Conservation (phyloP, 2,797 vertebrate genomes). For the Anas georgica region DNA sequence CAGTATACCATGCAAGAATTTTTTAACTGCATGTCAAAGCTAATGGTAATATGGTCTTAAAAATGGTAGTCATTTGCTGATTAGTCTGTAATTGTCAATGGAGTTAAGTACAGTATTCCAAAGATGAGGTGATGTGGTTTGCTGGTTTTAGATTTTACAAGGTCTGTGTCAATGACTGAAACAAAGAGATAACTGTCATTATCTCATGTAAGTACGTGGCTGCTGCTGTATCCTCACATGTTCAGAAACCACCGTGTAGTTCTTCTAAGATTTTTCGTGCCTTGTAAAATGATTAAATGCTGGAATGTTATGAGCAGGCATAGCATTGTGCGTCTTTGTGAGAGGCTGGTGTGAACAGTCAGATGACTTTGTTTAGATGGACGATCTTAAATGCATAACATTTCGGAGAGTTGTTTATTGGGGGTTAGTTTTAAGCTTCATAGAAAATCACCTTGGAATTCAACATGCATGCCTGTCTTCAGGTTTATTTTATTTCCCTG, state of each 20-base stretch:
- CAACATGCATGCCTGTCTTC: background rate
- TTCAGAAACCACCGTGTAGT: background rate
- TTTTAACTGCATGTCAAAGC: background rate
- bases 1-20: background rate
- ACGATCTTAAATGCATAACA: background rate
- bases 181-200: background rate
- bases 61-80: background rate
- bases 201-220: background rate
- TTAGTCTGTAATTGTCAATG: background rate
- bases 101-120: background rate
- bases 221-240: background rate
- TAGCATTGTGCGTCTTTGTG: background rate
- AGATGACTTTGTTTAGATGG: background rate
- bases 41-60: background rate
- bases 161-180: background rate
- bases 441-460: background rate
- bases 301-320: background rate
- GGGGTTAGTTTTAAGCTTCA: slow-evolving; percentile 1
- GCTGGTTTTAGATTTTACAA: slow-evolving; percentile 9
- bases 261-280: slow-evolving; percentile 20
- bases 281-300: slow-evolving; percentile 28
- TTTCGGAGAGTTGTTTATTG: slow-evolving; percentile 16
- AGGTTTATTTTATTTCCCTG: slow-evolving; percentile 30
- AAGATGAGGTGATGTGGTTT: background rate
- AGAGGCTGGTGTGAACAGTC: background rate